Evolutionary conservation across 2,113 vertebrate species (phyloP), one percentile per base, ranked within the genome.

Genomic region (Amblyopsis rosae): DNA sequence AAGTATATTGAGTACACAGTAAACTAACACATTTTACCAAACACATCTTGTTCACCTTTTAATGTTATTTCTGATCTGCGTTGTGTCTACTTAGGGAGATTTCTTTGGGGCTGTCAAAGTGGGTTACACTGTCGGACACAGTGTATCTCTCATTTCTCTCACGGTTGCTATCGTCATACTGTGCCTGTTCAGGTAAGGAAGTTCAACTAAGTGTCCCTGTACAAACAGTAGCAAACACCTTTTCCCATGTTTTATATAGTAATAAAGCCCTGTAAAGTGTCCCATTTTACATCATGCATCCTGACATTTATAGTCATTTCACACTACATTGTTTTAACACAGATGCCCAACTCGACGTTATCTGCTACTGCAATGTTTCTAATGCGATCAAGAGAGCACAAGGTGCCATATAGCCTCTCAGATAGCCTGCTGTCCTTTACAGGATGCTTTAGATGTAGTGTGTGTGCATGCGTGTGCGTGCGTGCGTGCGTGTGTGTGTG

Each of bases 101-200:
- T 98, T 98, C 83, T 96, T 92, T 1, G 69, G 53, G 1, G 88
- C 93, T 0, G 90, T 99, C 85, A 96, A 95, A 94, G 96, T 94
- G 0, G 95, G 96, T 49, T 99, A 98, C 91, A 98, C 96, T 69
- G 82, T 99, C 0, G 98, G 98, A 6, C 93, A 99, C 82, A 94
- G 94, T 10, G 78, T 98, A 3, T 99, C 98, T 0, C 94, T 99
- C 5, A 77, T 94, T 2, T 92, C 95, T 55, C 94, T 99, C 57
- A 94, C 94, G 0, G 76, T 90, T 0, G 96, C 96, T 78, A 96
- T 95, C 77, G 86, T 94, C 67, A 95, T 98, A 59, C 82, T 99
- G 65, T 95, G 92, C 68, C 76, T 95, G 63, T 97, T 95, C 91
- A 95, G 95, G 95, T 97, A 84, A 94, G 86, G 10, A 19, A 8